Percentiles rank a stretch among this genome's conserved stretches.
Evolutionary conservation across 2,113 vertebrate genomes (phyloP).

Genomic region (Gobio gobio): DNA sequence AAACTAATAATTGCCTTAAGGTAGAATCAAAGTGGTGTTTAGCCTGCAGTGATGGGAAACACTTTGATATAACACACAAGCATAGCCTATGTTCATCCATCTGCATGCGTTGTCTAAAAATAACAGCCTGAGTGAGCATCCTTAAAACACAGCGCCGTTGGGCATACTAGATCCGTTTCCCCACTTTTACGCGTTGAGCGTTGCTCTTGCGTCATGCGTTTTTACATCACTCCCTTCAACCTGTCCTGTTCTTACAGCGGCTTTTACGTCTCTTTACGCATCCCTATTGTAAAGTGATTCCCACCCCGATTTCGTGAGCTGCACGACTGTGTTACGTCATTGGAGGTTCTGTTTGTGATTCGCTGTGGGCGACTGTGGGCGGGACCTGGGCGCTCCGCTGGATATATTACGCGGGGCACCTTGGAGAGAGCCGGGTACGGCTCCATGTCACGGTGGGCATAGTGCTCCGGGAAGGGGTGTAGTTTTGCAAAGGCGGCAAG

Average conservation of each 20-base stretch:
- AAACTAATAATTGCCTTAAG: background rate
- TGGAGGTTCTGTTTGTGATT: slow-evolving; percentile 57
- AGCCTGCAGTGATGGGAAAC: background rate
- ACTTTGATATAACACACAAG: background rate
- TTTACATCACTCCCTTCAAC: slow-evolving; percentile 17
- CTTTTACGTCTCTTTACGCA: slow-evolving; percentile 39
- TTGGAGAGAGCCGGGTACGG: slow-evolving; percentile 62
- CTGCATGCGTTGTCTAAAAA: background rate
- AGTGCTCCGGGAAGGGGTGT: slow-evolving; percentile 41
- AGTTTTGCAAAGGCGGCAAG: slow-evolving; percentile 4
- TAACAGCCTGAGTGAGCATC: background rate
- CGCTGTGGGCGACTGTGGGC: slow-evolving; percentile 65
- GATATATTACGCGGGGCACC: slow-evolving; percentile 71
- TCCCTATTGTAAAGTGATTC: slow-evolving; percentile 37
- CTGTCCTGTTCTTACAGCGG: slow-evolving; percentile 13
- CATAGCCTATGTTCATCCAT: slow-evolving; percentile 5
- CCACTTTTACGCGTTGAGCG: background rate
- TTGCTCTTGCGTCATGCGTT: slow-evolving; percentile 36
- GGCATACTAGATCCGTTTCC: background rate
- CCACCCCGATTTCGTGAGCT: background rate
- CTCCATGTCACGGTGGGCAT: slow-evolving; percentile 52
- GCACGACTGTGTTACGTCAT: slow-evolving; percentile 41
- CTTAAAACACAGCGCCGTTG: background rate
- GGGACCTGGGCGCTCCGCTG: slow-evolving; percentile 57
- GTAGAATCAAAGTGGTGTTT: background rate